Evolutionary conservation across 2,888 invertebrate genomes (phyloP).

Genomic region (Drosophila melanosoma): DNA sequence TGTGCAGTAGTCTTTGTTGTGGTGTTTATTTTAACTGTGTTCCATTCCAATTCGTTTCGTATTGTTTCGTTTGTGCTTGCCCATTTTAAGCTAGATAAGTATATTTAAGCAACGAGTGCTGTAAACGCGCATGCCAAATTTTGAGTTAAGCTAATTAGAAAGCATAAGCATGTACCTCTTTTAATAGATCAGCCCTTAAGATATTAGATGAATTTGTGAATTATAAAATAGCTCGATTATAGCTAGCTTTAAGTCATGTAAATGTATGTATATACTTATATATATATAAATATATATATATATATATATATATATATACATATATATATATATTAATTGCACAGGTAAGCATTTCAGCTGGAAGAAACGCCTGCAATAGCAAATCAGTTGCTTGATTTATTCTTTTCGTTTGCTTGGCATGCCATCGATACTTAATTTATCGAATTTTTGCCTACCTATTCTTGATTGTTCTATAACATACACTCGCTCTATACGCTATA

Average conservation of each 20-base stretch:
- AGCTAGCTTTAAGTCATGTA: slow-evolving; percentile 49
- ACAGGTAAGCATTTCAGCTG: slow-evolving; percentile 57
- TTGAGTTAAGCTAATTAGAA: slow-evolving; percentile 47
- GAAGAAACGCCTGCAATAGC: slow-evolving; percentile 36
- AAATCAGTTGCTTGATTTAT: slow-evolving; percentile 4
- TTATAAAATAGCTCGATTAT: slow-evolving; percentile 26
- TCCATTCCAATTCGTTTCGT: slow-evolving; percentile 23
- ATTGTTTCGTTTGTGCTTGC: slow-evolving; percentile 30
- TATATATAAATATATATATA: slow-evolving; percentile 4
- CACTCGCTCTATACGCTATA: slow-evolving; percentile 23
- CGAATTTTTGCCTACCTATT: slow-evolving; percentile 8
- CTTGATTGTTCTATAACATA: slow-evolving; percentile 9
- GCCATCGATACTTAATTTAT: slow-evolving; percentile 29
- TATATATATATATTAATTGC: slow-evolving; percentile 36
- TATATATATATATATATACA: slow-evolving; percentile 1
- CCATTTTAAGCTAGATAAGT: slow-evolving; percentile 3
- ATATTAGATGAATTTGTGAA: slow-evolving; percentile 13
- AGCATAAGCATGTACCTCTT: slow-evolving; percentile 67
- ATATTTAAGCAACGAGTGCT: slow-evolving; percentile 8
- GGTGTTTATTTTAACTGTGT: slow-evolving; percentile 38
- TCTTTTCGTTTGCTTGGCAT: slow-evolving; percentile 22
- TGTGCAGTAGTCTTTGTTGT: slow-evolving; percentile 67
- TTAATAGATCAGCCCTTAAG: slow-evolving; percentile 17
- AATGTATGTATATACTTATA: slow-evolving; percentile 1
- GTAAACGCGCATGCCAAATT: slow-evolving; percentile 23